Base-by-base conservation (phyloP, 2,797 vertebrate genomes). In the Hybognathus amarus region DNA sequence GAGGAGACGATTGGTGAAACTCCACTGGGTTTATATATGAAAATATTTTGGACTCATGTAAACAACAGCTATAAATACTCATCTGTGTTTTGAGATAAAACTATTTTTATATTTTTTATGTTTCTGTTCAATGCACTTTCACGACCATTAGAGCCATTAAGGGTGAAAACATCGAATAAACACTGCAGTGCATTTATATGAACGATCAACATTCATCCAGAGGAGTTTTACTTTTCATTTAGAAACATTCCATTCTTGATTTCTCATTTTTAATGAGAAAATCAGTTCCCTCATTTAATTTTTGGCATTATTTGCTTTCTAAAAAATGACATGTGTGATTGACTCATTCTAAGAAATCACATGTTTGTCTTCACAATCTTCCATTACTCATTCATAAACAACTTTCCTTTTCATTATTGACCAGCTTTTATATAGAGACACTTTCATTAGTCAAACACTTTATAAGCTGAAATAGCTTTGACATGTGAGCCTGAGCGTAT, bases 41-140 rank as follows among this genome's bases (percentile, higher is more conserved):
- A 74, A n/a, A 12, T n/a, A 17, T 73, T 71, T 47, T 42, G 17
- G 40, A 47, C 42, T 73, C 24, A 12, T 52, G 45, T 74, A 36
- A 74, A 74, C 70, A 52, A 18, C 52, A 61, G 54, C 18, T 42
- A 42, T 27, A 61, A 61, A 77, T 30, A 11, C 38, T 63, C 56
- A 6, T 30, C 38, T 42, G 13, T 77, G 59, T 45, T 77, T 63
- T 27, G 56, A 77, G 75, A 45, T 27, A 33, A 68, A 54, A 18
- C 22, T 79, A 52, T 80, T 70, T 79, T 80, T 80, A 38, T 80
- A 42, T 69, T 56, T 76, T 38, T 56, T 17, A 27, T 63, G 74
- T 77, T 61, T 61, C 13, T 40, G 54, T 77, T 42, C 50, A 1
- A n/a, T 18, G 36, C 74, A 77, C 74, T 77, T 77, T 61, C 74